A percentile compares a stretch with the other conserved stretches of the same genome.
These are phyloP conservation scores for Pasiphila rectangulata DNA, from an alignment of 2,888 invertebrate genomes.

Conservation along the genomic window DNA sequence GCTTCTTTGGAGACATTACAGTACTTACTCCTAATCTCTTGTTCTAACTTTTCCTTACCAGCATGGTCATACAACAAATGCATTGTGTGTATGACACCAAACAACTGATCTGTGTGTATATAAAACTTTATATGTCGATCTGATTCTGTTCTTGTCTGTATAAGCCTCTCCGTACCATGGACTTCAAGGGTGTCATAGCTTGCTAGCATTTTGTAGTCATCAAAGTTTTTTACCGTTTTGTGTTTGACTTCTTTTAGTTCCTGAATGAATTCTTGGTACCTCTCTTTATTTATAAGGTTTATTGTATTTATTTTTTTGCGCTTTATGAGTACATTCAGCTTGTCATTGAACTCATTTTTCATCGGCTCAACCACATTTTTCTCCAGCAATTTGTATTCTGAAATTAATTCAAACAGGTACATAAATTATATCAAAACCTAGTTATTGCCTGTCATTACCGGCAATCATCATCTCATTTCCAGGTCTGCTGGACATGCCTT, in stretches of 20 bases:
- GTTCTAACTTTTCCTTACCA: slow-evolving; percentile 50
- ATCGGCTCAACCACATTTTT: slow-evolving; percentile 42
- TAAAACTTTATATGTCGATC: slow-evolving; percentile 53
- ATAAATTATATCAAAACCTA: too few relatives aligned
- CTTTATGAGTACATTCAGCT: slow-evolving; percentile 46
- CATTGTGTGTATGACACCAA: slow-evolving; percentile 62
- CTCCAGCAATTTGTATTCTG: slow-evolving; percentile 43
- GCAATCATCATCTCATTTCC: too few relatives aligned
- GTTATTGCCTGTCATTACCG: too few relatives aligned
- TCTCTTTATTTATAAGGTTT: slow-evolving; percentile 46
- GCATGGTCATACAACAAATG: slow-evolving; percentile 62
- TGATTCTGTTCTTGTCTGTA: slow-evolving; percentile 49
- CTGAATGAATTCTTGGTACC: slow-evolving; percentile 56
- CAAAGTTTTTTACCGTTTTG: slow-evolving; percentile 49
- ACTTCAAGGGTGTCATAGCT: slow-evolving; percentile 56
- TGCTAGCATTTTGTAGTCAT: slow-evolving; percentile 60
- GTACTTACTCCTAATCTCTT: slow-evolving; percentile 58
- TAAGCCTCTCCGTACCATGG: slow-evolving; percentile 48
- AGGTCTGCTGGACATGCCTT: too few relatives aligned
- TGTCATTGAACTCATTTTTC: slow-evolving; percentile 56
- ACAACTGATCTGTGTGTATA: slow-evolving; percentile 55
- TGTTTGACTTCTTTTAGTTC: slow-evolving; percentile 54
- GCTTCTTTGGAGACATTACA: slow-evolving; percentile 67
- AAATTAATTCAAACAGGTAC: neutral
- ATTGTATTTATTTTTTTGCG: slow-evolving; percentile 60